These are phyloP conservation scores for Suncus etruscus DNA, from an alignment of 2,113 vertebrate genomes.

Conservation along the genomic window DNA sequence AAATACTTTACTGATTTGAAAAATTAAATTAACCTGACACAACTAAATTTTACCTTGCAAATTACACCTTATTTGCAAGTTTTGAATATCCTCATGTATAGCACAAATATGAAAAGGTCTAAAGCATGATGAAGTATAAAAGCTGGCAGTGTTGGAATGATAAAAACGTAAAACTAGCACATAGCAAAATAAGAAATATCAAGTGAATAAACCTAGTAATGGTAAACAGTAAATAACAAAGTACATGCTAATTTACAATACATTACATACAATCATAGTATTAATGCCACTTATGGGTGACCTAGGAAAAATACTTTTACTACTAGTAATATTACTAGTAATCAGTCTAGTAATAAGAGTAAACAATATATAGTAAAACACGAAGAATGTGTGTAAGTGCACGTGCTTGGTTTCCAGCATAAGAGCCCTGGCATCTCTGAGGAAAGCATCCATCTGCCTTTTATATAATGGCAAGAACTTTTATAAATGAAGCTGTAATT, in stretches of 20 bases:
- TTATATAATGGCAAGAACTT: constrained; percentile 42
- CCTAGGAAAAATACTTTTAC: no score
- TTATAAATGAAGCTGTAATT: constrained; percentile 50
- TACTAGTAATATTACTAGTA: no score
- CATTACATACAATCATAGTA: no score
- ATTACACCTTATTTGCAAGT: background rate
- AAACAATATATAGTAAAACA: no score
- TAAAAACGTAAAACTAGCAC: background rate
- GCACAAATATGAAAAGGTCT: background rate
- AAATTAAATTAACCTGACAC: constrained; percentile 29
- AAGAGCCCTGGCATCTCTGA: constrained; percentile 9
- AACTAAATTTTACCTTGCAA: constrained; percentile 38
- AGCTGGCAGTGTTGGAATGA: background rate
- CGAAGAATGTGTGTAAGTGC: background rate
- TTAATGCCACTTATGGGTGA: no score
- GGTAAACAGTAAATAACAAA: no score
- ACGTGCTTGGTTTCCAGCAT: constrained; percentile 1
- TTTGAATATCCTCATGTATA: background rate
- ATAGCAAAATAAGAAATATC: no score
- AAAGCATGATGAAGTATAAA: constrained; percentile 27
- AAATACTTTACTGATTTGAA: constrained; percentile 3
- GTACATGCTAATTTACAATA: no score
- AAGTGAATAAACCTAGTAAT: no score
- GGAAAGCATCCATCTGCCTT: background rate
- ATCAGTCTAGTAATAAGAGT: no score